phyloP scores from a whole-genome alignment of 1,140 invertebrate genomes.

The Aphelenchoides fujianensis region DNA sequence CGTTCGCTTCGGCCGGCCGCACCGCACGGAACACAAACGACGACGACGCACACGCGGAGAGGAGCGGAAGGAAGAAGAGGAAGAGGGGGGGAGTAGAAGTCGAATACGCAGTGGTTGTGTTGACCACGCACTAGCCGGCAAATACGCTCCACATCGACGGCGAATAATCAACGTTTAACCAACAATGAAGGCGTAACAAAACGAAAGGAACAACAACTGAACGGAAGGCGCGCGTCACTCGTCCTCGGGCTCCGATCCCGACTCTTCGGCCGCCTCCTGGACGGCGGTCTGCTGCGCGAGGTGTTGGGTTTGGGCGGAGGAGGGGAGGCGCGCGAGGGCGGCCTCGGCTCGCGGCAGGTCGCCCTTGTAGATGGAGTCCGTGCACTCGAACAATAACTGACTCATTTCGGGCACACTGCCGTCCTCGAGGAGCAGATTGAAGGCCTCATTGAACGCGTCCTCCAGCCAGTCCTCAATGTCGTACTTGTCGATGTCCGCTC shows the following conservation, averaged over 20 bases:
- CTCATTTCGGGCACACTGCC: slow-evolving; percentile 17
- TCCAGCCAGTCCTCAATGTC: slow-evolving; percentile 36
- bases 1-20: no score
- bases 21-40: no score
- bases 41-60: no score
- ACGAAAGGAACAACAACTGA: background rate
- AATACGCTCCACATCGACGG: background rate
- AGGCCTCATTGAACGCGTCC: slow-evolving; percentile 24
- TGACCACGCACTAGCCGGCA: no score
- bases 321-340: background rate
- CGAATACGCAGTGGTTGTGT: background rate
- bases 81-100: no score
- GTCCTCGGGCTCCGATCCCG: slow-evolving; percentile 15
- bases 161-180: background rate
- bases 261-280: background rate
- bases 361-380: background rate
- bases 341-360: background rate
- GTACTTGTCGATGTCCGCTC: slow-evolving; percentile 7
- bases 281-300: background rate
- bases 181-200: background rate
- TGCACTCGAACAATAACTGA: background rate
- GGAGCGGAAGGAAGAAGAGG: no score
- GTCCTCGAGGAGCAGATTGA: slow-evolving; percentile 40
- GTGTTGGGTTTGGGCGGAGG: background rate
- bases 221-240: slow-evolving; percentile 2